These are phyloP conservation scores for Solenodon paradoxus DNA, from an alignment of 2,113 vertebrate genomes.

Conservation along the genomic window DNA sequence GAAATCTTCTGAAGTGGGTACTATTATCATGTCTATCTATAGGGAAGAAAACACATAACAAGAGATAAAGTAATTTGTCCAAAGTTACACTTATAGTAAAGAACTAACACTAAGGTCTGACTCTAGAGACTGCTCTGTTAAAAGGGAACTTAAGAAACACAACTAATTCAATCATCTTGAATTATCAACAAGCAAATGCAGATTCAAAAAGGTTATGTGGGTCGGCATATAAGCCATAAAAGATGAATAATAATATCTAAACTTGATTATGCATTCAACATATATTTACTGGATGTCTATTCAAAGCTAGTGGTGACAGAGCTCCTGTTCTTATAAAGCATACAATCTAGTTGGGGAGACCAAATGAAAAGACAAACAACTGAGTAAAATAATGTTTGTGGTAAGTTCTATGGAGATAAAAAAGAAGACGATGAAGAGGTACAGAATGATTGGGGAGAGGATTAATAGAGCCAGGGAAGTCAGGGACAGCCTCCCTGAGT, in stretches of 20 bases:
- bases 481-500: not conserved
- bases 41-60: not conserved
- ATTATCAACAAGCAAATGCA: not conserved
- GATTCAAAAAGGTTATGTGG: not conserved
- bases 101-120: not conserved
- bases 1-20: not conserved
- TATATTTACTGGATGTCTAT: not conserved
- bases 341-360: not conserved
- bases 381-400: not conserved
- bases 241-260: not conserved
- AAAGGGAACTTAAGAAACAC: not conserved
- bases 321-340: not conserved
- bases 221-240: not conserved
- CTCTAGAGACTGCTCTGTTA: not conserved
- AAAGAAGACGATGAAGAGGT: not conserved
- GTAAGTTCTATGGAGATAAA: not conserved
- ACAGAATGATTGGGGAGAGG: not conserved
- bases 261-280: not conserved
- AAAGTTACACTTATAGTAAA: too few species aligned
- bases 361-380: not conserved
- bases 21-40: not conserved
- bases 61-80: too few species aligned
- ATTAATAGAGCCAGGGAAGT: not conserved
- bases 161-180: not conserved
- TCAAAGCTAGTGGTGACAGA: not conserved